These are phyloP conservation scores for Circaetus cinerascens DNA, from an alignment of 2,113 vertebrate genomes.

Conservation along the genomic window DNA sequence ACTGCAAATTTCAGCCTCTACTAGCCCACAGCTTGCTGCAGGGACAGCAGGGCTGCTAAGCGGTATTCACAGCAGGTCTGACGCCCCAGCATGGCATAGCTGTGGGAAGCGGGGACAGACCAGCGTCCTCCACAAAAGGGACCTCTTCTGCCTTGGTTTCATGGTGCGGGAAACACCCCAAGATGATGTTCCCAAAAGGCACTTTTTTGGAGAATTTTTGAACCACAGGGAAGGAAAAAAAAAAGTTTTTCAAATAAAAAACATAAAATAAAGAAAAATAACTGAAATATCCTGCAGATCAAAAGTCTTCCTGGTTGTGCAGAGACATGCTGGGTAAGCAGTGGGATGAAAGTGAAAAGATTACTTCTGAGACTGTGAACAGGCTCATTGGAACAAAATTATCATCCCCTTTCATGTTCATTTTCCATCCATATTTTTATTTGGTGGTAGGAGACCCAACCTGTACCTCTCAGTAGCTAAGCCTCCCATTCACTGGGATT, in stretches of 20 bases:
- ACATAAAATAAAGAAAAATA: not conserved
- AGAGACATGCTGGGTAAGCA: not conserved
- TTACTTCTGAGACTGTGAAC: not conserved
- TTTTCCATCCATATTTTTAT: not conserved
- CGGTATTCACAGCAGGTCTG: not conserved
- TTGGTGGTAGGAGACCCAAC: not conserved
- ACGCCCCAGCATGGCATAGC: accelerated
- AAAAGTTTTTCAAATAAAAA: not conserved
- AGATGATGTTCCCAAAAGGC: not conserved
- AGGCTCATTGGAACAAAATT: not conserved
- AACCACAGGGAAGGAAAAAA: not conserved
- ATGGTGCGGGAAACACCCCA: not conserved
- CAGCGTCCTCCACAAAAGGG: not conserved
- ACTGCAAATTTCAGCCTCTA: not conserved
- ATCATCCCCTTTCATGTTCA: not conserved
- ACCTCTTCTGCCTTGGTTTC: not conserved
- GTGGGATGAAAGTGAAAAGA: not conserved
- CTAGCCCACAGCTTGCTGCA: not conserved
- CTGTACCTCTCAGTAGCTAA: not conserved
- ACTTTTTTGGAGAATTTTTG: not conserved
- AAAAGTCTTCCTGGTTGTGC: not conserved
- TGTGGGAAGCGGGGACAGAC: not conserved
- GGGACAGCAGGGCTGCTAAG: not conserved
- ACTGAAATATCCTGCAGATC: not conserved
- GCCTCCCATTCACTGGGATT: not conserved